phyloP scores from a whole-genome alignment of 2,113 vertebrate species.

The Myrmophylax atrothorax region DNA sequence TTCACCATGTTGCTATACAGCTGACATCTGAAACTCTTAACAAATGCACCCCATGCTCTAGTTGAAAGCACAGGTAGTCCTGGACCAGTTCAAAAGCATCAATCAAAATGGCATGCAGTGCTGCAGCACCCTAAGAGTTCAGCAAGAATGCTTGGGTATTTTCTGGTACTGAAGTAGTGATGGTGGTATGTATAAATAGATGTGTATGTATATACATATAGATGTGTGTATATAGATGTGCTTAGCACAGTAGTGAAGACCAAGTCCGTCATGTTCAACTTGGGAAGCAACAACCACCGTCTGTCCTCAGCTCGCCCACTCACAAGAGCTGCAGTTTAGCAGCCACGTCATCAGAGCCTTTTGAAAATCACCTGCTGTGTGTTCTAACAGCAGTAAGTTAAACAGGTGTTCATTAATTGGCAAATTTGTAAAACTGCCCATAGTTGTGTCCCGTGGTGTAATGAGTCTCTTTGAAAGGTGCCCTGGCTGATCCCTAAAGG shows the following conservation, averaged over 20 bases:
- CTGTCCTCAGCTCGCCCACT: rapidly evolving
- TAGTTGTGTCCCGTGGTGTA: not conserved
- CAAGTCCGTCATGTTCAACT: not conserved
- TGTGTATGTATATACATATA: not conserved
- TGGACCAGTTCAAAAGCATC: not conserved
- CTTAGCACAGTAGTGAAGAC: not conserved
- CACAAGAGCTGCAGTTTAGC: not conserved
- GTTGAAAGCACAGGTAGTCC: not conserved
- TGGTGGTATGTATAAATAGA: not conserved
- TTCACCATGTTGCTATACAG: not conserved
- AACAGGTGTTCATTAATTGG: not conserved
- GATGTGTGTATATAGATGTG: not conserved
- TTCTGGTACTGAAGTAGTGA: not conserved
- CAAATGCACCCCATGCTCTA: rapidly evolving
- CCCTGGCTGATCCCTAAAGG: not conserved
- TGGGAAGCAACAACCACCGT: not conserved
- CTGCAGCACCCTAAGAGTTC: not conserved
- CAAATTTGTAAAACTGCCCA: not conserved
- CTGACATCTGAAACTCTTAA: not conserved
- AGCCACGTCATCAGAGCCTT: rapidly evolving
- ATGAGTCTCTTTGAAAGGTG: not conserved
- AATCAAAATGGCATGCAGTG: not conserved
- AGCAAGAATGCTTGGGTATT: not conserved
- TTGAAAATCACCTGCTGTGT: not conserved
- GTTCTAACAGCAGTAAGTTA: not conserved